Conservation (phyloP, 2,113 vertebrate species). For the Paralichthys olivaceus region DNA sequence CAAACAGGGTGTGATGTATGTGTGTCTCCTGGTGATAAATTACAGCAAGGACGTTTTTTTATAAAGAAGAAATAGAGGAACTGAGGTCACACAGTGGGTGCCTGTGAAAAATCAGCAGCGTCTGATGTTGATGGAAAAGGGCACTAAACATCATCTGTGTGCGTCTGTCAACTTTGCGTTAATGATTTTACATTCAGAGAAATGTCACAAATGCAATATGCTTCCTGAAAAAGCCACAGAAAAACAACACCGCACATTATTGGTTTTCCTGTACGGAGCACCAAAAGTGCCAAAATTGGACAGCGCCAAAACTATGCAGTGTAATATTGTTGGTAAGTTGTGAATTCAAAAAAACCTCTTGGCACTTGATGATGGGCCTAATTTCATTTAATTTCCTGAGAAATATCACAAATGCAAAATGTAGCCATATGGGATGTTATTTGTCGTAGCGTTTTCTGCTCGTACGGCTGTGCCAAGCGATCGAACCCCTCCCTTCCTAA, state of each 20-base stretch:
- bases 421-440: constrained; percentile 16
- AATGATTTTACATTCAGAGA: constrained; percentile 25
- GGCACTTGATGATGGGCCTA: constrained; percentile 22
- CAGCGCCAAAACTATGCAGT: constrained; percentile 69
- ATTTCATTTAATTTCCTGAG: constrained; percentile 27
- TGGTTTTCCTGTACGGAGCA: constrained; percentile 16
- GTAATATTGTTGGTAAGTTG: background rate
- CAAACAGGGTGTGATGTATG: constrained; percentile 19
- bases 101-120: constrained; percentile 12
- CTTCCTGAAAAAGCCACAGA: constrained; percentile 48
- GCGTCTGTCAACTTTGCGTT: constrained; percentile 21
- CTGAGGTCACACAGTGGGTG: background rate
- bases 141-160: constrained; percentile 12
- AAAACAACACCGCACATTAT: constrained; percentile 29
- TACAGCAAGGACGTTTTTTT: background rate
- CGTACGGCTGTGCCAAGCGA: constrained; percentile 51
- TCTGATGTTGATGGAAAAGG: constrained; percentile 24
- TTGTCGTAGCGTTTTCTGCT: background rate
- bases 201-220: constrained; percentile 22
- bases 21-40: background rate
- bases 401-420: constrained; percentile 23
- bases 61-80: background rate
- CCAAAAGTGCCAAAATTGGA: constrained; percentile 68
- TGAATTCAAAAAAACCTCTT: constrained; percentile 28
- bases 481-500: constrained; percentile 56